A percentile compares a stretch with the other conserved stretches of the same genome.
Conservation (phyloP, 2,113 vertebrate genomes). For the Onychorhynchus coronatus region DNA sequence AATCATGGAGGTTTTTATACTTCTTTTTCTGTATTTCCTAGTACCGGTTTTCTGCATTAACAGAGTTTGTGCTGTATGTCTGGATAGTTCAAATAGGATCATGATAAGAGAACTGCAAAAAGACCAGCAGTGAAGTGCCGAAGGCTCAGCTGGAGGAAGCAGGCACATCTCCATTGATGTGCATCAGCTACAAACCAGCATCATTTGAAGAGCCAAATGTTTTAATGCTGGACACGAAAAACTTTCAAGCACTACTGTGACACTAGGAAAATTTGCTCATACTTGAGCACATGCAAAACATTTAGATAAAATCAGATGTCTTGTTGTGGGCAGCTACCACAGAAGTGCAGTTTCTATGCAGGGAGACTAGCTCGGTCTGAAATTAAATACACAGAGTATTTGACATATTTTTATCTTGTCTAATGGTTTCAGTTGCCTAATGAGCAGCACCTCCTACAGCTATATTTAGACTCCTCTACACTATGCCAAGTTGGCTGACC, state of each 20-base stretch:
- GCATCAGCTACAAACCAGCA: slow-evolving; percentile 21
- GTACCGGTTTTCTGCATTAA: slow-evolving; percentile 41
- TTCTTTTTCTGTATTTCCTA: slow-evolving; percentile 57
- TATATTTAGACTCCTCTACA: background rate
- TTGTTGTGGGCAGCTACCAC: background rate
- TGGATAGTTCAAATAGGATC: slow-evolving; percentile 48
- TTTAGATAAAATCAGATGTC: background rate
- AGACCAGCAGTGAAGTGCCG: slow-evolving; percentile 6
- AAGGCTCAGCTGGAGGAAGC: slow-evolving; percentile 49
- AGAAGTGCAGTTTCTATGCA: background rate
- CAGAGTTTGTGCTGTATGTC: slow-evolving; percentile 49
- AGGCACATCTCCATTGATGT: slow-evolving; percentile 34
- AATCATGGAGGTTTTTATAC: slow-evolving; percentile 49
- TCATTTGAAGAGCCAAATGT: background rate
- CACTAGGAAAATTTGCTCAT: background rate
- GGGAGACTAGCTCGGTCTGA: background rate
- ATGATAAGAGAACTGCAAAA: slow-evolving; percentile 52
- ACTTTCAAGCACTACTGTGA: background rate
- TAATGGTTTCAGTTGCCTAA: background rate
- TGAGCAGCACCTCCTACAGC: background rate
- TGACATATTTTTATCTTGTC: slow-evolving; percentile 14
- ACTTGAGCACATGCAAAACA: background rate
- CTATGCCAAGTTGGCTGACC: background rate
- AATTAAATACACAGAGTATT: background rate
- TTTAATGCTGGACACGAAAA: background rate